phyloP scores from a whole-genome alignment of 2,888 invertebrate genomes.

The Hylaea fasciaria region DNA sequence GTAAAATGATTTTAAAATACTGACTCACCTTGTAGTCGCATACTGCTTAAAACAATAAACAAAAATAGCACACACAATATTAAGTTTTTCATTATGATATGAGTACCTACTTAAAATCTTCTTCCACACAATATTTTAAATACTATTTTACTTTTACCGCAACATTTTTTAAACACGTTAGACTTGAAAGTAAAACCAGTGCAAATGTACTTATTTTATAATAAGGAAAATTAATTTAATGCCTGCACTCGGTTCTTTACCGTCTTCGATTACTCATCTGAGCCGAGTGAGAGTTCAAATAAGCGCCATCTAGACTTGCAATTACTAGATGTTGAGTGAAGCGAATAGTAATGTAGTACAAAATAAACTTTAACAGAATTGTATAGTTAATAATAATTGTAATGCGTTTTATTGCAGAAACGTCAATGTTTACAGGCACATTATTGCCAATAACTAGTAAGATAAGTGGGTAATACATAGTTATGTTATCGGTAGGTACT shows the following conservation, averaged over 20 bases:
- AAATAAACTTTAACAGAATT: too few relatives aligned
- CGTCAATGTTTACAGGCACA: too few relatives aligned
- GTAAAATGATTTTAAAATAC: constrained; percentile 2
- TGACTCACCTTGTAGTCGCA: constrained; percentile 23
- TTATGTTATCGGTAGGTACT: too few relatives aligned
- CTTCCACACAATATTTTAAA: not conserved
- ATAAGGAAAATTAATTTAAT: constrained; percentile 19
- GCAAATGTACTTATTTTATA: constrained; percentile 2
- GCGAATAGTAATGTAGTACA: too few relatives aligned
- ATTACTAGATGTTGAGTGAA: not conserved
- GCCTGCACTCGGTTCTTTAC: constrained; percentile 8
- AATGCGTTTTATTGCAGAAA: too few relatives aligned
- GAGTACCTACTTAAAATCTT: not conserved
- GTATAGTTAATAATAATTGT: too few relatives aligned
- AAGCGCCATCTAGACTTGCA: constrained; percentile 10
- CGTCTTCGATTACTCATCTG: constrained; percentile 19
- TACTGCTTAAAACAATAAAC: constrained; percentile 13
- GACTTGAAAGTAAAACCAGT: constrained; percentile 1
- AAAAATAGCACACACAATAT: constrained; percentile 16
- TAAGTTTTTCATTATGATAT: constrained; percentile 13
- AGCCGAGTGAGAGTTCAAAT: constrained; percentile 4
- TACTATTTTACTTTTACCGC: not conserved
- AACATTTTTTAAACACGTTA: not conserved
- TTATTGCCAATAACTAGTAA: too few relatives aligned
- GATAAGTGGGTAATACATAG: too few relatives aligned